Conservation (phyloP, 2,113 vertebrate species). For the Poeciliopsis retropinna region DNA sequence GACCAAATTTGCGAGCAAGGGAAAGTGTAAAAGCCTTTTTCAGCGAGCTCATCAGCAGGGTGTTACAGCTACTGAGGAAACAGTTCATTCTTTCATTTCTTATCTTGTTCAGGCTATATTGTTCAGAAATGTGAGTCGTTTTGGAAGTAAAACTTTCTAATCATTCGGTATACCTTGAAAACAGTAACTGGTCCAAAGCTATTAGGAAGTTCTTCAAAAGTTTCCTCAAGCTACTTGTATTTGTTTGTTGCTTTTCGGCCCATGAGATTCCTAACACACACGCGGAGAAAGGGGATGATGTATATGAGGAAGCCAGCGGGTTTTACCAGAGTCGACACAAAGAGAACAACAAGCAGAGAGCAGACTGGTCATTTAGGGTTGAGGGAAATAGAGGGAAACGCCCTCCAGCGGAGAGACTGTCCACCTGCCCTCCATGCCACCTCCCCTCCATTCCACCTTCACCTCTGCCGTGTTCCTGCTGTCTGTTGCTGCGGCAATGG, state of each 20-base stretch:
- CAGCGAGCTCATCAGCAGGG: background rate
- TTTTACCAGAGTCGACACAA: background rate
- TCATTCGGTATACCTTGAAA: background rate
- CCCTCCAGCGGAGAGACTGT: constrained; percentile 35
- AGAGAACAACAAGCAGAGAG: constrained; percentile 27
- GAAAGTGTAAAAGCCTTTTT: background rate
- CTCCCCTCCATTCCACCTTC: constrained; percentile 47
- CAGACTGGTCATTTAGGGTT: constrained; percentile 36
- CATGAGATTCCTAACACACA: background rate
- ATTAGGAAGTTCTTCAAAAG: background rate
- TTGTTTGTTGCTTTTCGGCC: background rate
- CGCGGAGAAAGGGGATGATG: background rate
- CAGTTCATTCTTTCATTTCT: background rate
- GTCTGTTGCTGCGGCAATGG: constrained; percentile 34
- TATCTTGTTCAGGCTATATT: background rate
- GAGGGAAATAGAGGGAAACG: constrained; percentile 30
- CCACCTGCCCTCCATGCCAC: constrained; percentile 40
- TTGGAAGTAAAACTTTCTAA: background rate
- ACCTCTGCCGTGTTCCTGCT: constrained; percentile 52
- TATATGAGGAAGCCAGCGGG: constrained; percentile 30
- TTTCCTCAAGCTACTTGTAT: background rate
- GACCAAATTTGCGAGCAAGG: background rate
- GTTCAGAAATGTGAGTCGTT: background rate
- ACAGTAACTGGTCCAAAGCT: background rate
- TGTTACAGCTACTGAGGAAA: background rate